Evolutionary conservation across 2,113 vertebrate species (phyloP).

Genomic region (Bambusicola thoracicus): DNA sequence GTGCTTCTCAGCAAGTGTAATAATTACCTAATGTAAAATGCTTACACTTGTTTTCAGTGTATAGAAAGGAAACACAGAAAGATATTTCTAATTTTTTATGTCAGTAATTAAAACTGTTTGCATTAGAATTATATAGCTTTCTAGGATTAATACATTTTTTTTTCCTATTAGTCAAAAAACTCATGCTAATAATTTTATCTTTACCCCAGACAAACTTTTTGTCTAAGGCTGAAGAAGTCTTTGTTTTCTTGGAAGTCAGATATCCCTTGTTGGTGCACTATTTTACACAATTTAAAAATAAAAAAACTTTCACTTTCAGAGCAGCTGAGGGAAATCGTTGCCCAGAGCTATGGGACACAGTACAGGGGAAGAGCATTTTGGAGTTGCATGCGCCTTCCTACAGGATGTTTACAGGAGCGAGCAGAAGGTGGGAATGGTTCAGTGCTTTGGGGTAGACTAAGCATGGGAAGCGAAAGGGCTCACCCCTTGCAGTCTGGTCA

Average conservation of each 20-base stretch:
- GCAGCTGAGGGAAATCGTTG: not conserved
- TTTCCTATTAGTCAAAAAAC: not conserved
- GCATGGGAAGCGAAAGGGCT: not conserved
- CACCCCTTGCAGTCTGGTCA: not conserved
- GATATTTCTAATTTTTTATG: not conserved
- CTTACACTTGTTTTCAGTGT: not conserved
- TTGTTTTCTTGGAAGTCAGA: not conserved
- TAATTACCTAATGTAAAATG: not conserved
- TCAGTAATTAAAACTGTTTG: not conserved
- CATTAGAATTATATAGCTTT: not conserved
- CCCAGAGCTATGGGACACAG: no score
- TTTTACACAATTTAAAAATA: not conserved
- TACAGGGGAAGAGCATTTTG: not conserved
- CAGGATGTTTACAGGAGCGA: not conserved
- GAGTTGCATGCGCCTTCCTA: not conserved
- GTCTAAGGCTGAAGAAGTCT: not conserved
- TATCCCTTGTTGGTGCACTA: not conserved
- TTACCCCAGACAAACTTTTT: not conserved
- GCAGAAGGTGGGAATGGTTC: not conserved
- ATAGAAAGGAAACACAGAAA: not conserved
- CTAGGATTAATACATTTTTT: not conserved
- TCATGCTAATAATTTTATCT: not conserved
- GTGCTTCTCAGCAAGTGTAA: not conserved
- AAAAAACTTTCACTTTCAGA: not conserved
- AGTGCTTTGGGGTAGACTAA: not conserved